A percentile compares a stretch with the other conserved stretches of the same genome.
Evolutionary conservation across 2,113 vertebrate species (phyloP).

Genomic region (human (Homo sapiens)): GRCh38 chr12:105070001-105070500

Average conservation of each 20-base stretch:
- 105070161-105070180: neutral
- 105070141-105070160: neutral
- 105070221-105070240: neutral
- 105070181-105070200: neutral
- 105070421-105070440: slow-evolving; percentile 83
- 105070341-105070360: neutral
- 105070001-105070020: neutral
- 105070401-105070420: neutral
- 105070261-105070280: neutral
- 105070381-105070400: rapidly evolving
- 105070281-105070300: neutral
- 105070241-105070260: neutral
- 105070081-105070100: neutral
- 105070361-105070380: neutral
- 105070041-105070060: neutral
- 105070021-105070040: neutral
- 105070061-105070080: neutral
- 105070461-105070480: too few relatives aligned
- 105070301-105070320: neutral
- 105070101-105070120: neutral
- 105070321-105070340: neutral
- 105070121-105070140: neutral
- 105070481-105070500: too few relatives aligned
- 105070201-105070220: neutral
- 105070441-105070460: too few relatives aligned